Evolutionary conservation across 2,888 invertebrate genomes (phyloP), one percentile per base, ranked within the genome.

Genomic region (Aspidiotus destructor): DNA sequence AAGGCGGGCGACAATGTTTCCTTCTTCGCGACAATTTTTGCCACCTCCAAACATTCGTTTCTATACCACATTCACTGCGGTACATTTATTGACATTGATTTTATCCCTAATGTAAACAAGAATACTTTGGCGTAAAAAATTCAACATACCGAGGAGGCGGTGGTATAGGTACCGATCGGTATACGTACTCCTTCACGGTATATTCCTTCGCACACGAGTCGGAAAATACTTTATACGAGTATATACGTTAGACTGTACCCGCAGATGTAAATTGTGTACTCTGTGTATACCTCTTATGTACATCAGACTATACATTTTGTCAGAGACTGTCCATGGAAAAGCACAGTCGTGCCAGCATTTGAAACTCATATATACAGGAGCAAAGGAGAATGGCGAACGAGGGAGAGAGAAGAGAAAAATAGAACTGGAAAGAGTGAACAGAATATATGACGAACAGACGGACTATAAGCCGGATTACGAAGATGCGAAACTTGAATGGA

Each of bases 401-500:
- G 54, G 16, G 58, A 65, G 65, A 65, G 58, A 58, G 57, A 48
- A 41, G 40, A 60, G 55, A 53, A 53, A 64, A 11, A 28, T 41
- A n/a, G 44, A 15, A 17, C 28, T 40, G 28, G 57, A 55, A 9
- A 53, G 64, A 64, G 64, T 55, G 42, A 64, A 63, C 41, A 28
- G 64, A 64, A 57, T 64, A 44, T 57, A 65, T 65, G 58, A 58
- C 65, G 65, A 65, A 65, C 65, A 65, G 65, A 65, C 65, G 65
- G 65, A 65, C 65, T 65, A 57, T 65, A 65, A 65, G 65, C 65
- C 65, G 65, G 65, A 65, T 65, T 65, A 65, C 58, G 65, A 65
- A 65, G 65, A 65, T 65, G 65, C 65, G 65, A 65, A 65, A 65
- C 65, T 65, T 65, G 65, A 65, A 65, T 65, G 65, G 65, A 65